A percentile compares a stretch with the other conserved stretches of the same genome.
These are phyloP conservation scores for Charaxes varanes DNA, from an alignment of 1,140 invertebrate species.

Conservation along the genomic window DNA sequence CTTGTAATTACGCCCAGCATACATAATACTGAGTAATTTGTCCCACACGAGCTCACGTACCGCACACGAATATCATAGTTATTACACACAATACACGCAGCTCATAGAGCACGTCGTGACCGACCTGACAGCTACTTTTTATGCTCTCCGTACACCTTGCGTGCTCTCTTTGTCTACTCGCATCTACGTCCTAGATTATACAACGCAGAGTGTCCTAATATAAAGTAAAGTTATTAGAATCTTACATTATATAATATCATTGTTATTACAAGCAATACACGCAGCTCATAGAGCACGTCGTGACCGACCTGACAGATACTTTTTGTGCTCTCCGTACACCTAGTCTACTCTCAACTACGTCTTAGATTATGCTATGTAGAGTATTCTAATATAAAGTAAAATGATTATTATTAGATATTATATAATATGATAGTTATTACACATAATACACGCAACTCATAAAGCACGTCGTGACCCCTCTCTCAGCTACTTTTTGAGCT, in stretches of 20 bases:
- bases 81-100: conserved; percentile 13
- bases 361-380: no score
- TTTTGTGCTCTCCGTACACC: conserved; percentile 37
- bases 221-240: no score
- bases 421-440: conserved; percentile 3
- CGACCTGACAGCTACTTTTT: conserved; percentile 59
- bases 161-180: conserved; percentile 53
- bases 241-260: no score
- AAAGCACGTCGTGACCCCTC: conserved; percentile 47
- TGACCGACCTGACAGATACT: conserved; percentile 59
- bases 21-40: conserved; percentile 4
- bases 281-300: conserved; percentile 40
- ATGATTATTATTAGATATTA: no score
- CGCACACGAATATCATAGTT: neutral
- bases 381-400: no score
- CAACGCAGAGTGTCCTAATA: no score
- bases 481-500: conserved; percentile 61
- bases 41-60: conserved; percentile 5
- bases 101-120: conserved; percentile 50
- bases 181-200: conserved; percentile 49
- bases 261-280: conserved; percentile 9
- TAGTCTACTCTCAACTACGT: conserved; percentile 57
- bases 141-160: conserved; percentile 33
- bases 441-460: conserved; percentile 22
- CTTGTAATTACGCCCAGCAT: conserved; percentile 1